Base-by-base conservation (phyloP, 1,140 invertebrate species). In the Acromyrmex charruanus region DNA sequence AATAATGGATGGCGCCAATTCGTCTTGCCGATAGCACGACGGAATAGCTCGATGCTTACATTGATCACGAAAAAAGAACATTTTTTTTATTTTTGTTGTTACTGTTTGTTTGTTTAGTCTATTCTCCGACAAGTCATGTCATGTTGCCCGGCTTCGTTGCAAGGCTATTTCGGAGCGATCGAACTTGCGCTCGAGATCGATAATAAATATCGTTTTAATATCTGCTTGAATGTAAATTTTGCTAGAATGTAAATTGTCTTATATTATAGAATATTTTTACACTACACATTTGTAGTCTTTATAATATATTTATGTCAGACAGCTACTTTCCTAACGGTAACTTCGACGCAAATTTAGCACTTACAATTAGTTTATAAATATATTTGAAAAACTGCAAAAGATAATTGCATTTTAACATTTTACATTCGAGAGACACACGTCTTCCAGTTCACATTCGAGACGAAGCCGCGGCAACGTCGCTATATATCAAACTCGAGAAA, bases 71-170 rank as follows among this genome's bases (percentile, higher is more conserved):
- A 81, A 75, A n/a, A 59, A 79, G 84, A 89, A 84, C 35, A 86
- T 90, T 72, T 82, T 74, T 51, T 86, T 91, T 91, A 93, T 92
- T 94, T 92, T 94, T 94, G 91, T 94, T 95, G 93, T 94, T 94
- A 92, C 94, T 95, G 93, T 94, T 94, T 94, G 92, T 94, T 94
- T 93, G 90, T 94, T 94, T 94, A 95, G 94, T 94, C 87, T 94
- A 94, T 94, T 93, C 86, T 89, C 77, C 89, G 87, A 86, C 59
- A 89, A 77, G 90, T 93, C 88, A 68, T 39, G 93, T 92, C 92
- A 94, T 92, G 92, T 95, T 91, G 94, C 93, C 89, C 89, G 92
- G 91, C 93, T 95, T 92, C 89, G 91, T 90, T 80, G 31, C 16
- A 66, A n/a, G 66, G 55, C 49, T 18, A 12, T 55, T 25, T 58